Base-by-base conservation (phyloP, 2,113 vertebrate genomes). In the Nothoprocta perdicaria region DNA sequence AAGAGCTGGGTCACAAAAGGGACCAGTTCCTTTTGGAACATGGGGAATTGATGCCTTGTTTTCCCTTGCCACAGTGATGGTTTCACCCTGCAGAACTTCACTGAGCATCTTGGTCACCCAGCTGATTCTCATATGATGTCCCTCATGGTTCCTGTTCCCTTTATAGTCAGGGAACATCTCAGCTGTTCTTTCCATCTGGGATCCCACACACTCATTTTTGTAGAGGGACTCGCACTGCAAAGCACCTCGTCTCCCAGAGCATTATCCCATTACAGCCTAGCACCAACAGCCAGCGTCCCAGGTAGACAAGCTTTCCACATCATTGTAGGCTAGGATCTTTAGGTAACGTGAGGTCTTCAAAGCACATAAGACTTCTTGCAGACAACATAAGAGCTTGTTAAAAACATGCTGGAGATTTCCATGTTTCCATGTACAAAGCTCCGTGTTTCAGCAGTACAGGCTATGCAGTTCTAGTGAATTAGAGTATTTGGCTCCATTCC, bases 321-420 rank as follows among this genome's bases (percentile, higher is more conserved):
- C 23, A 14, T 13, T 63, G 16, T 78, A 24, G 22, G 6, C 11
- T 33, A 17, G 3, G 5, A 26, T 48, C 7, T 72, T 76, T 27
- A 61, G 26, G 41, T 79, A 73, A 5, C 35, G 8, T 12, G 14
- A 58, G 6, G 6, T 21, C 14, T 53, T 69, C 26, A 41, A 53
- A 33, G 35, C 48, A 35, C 2, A 24, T 38, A 0, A 21, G 26
- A 21, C 4, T 50, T n/a, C 22, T 12, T 35, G 31, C 7, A 83
- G 9, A 19, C 19, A 38, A 35, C 38, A 10, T 0, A 31, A 31
- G 8, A 90, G 4, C 8, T 7, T 1, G 0, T 57, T 68, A 29
- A 48, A 8, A 78, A 53, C n/a, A 11, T 68, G 12, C 43, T 14
- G 29, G 24, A 16, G 4, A 8, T 16, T 74, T 41, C 6, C 19